Conservation (phyloP, 1,140 invertebrate genomes). For the Drosophila obscura region DNA sequence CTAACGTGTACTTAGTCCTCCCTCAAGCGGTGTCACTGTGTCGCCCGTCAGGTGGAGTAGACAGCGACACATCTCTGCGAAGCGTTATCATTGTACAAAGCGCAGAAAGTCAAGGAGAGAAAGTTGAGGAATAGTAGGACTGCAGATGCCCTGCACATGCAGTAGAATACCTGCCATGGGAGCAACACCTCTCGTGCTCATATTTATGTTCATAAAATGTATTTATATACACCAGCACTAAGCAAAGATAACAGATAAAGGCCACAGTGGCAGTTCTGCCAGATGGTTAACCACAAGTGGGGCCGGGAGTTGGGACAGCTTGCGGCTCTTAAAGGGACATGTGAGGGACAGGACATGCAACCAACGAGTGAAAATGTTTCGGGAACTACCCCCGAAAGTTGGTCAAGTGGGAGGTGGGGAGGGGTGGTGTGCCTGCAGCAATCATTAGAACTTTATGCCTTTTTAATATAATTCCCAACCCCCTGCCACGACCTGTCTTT, state of each 20-base stretch:
- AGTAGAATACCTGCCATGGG: too few species aligned
- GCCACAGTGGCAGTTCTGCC: too few species aligned
- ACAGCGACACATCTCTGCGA: slow-evolving; percentile 38
- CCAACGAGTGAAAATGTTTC: neutral
- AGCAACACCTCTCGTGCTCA: too few species aligned
- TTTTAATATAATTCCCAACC: slow-evolving; percentile 54
- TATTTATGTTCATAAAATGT: too few species aligned
- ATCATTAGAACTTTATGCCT: slow-evolving; percentile 50
- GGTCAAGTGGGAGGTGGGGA: too few species aligned
- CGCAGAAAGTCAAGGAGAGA: slow-evolving; percentile 1
- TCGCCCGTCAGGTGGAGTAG: slow-evolving; percentile 4
- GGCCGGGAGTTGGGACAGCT: too few species aligned
- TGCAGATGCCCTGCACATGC: neutral
- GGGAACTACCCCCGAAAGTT: slow-evolving; percentile 29
- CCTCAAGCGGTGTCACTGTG: slow-evolving; percentile 23
- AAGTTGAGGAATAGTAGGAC: slow-evolving; percentile 11
- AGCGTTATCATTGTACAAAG: slow-evolving; percentile 35
- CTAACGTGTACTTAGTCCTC: slow-evolving; percentile 2
- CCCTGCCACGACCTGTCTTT: neutral
- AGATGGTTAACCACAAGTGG: too few species aligned
- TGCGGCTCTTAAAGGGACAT: neutral
- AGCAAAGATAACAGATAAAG: too few species aligned
- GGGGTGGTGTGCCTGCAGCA: slow-evolving; percentile 2
- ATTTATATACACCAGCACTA: too few species aligned
- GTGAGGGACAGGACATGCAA: neutral